Evolutionary conservation across 1,140 invertebrate species (phyloP).

Genomic region (Trachymyrmex cornetzi): DNA sequence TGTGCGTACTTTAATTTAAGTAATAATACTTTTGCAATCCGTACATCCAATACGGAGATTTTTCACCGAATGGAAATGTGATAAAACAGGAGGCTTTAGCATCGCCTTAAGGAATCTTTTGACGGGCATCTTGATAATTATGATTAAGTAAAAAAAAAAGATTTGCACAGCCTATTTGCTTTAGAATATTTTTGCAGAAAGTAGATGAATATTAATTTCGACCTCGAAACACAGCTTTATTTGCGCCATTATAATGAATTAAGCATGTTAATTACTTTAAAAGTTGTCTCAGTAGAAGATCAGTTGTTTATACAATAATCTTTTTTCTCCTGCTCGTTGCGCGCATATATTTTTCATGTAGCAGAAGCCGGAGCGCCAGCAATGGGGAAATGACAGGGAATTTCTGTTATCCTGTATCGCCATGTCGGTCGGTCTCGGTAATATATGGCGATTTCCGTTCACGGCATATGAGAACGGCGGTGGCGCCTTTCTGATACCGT

Average conservation of each 20-base stretch:
- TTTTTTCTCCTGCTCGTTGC: not conserved
- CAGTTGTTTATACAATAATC: not conserved
- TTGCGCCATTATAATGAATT: not conserved
- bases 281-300: not conserved
- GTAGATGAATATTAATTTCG: not conserved
- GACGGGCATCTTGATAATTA: no score
- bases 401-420: slow-evolving; percentile 89
- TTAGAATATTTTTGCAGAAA: not conserved
- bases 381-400: slow-evolving; percentile 86
- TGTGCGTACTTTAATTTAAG: no score
- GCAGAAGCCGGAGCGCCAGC: slow-evolving; percentile 19
- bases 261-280: not conserved
- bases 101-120: no score
- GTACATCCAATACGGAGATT: no score
- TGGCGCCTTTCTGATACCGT: slow-evolving; percentile 94
- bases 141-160: not conserved
- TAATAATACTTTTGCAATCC: no score
- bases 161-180: not conserved
- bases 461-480: slow-evolving; percentile 94
- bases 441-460: slow-evolving; percentile 96
- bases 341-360: not conserved
- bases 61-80: no score
- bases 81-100: no score
- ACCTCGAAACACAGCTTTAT: not conserved
- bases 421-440: slow-evolving; percentile 93